These are phyloP conservation scores for Trimorus sp. DNA, from an alignment of 2,888 invertebrate genomes.

Conservation along the genomic window DNA sequence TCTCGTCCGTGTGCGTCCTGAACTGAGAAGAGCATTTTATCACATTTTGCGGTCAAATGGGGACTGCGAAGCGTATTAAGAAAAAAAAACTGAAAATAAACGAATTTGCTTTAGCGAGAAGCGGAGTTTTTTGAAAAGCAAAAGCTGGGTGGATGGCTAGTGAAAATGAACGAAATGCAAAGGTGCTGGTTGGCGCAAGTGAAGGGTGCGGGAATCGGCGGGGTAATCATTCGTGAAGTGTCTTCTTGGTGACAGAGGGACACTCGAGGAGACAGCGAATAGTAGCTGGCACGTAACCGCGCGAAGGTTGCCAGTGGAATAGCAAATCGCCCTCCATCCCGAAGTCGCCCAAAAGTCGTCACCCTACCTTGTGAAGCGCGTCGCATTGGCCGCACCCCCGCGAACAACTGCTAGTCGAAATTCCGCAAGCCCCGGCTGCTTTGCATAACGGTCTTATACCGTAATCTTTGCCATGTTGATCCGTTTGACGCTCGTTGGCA, in stretches of 20 bases:
- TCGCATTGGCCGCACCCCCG: slow-evolving; percentile 79
- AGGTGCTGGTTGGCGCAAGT: too few relatives aligned
- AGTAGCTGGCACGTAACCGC: slow-evolving; percentile 71
- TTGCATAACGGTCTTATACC: slow-evolving; percentile 80
- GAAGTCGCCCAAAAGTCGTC: slow-evolving; percentile 76
- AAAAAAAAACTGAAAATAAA: too few relatives aligned
- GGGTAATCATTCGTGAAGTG: slow-evolving; percentile 12
- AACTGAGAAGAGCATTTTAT: slow-evolving; percentile 62
- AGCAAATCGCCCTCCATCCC: slow-evolving; percentile 79
- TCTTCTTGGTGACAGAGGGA: slow-evolving; percentile 40
- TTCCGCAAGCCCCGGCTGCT: slow-evolving; percentile 69
- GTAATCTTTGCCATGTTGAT: slow-evolving; percentile 80
- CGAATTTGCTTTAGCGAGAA: too few relatives aligned
- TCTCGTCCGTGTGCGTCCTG: slow-evolving; percentile 55
- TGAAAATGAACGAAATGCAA: too few relatives aligned
- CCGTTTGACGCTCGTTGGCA: slow-evolving; percentile 70
- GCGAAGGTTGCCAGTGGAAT: slow-evolving; percentile 78
- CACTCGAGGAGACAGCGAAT: slow-evolving; percentile 51
- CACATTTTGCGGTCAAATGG: slow-evolving; percentile 25
- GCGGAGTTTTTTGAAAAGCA: too few relatives aligned
- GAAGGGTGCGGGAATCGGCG: too few relatives aligned
- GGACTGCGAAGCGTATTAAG: too few relatives aligned
- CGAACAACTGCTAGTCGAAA: slow-evolving; percentile 69
- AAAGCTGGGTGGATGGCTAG: too few relatives aligned
- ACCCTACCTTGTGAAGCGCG: slow-evolving; percentile 73